phyloP scores from a whole-genome alignment of 2,113 vertebrate species.

The Phrynocephalus versicolor region DNA sequence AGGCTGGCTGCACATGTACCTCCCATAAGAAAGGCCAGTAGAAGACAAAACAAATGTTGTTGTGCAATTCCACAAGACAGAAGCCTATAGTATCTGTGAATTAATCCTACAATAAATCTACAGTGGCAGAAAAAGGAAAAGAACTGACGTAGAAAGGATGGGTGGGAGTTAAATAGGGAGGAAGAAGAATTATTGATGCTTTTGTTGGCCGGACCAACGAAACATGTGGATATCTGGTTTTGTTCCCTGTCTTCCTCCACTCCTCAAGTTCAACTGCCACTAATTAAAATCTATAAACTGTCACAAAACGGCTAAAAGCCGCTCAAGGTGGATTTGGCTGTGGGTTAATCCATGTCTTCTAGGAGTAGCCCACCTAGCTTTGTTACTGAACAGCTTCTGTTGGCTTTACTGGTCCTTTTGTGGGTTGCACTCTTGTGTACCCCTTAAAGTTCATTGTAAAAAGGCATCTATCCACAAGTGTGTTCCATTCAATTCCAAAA shows the following conservation, averaged over 20 bases:
- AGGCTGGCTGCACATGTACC: background rate
- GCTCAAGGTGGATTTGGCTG: background rate
- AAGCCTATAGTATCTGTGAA: background rate
- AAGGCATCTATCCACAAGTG: conserved; percentile 2
- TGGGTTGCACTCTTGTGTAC: background rate
- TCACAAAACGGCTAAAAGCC: conserved; percentile 20
- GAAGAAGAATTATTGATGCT: conserved; percentile 17
- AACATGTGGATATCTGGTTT: conserved; percentile 35
- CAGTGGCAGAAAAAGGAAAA: conserved; percentile 5
- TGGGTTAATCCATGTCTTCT: background rate
- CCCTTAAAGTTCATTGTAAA: background rate
- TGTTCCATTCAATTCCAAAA: conserved; percentile 21
- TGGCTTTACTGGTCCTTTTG: background rate
- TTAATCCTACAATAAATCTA: conserved; percentile 14
- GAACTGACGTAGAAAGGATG: background rate
- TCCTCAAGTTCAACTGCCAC: background rate
- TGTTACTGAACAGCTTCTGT: background rate
- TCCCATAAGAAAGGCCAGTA: background rate
- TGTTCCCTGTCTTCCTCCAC: background rate
- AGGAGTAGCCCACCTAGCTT: background rate
- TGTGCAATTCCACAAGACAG: background rate
- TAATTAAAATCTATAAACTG: conserved; percentile 28
- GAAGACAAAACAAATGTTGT: background rate
- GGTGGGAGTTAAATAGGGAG: background rate
- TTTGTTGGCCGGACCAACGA: background rate